A percentile compares a stretch with the other conserved stretches of the same genome.
These are phyloP conservation scores for Diplogasteroides magnus DNA, from an alignment of 1,140 invertebrate species.

Conservation along the genomic window DNA sequence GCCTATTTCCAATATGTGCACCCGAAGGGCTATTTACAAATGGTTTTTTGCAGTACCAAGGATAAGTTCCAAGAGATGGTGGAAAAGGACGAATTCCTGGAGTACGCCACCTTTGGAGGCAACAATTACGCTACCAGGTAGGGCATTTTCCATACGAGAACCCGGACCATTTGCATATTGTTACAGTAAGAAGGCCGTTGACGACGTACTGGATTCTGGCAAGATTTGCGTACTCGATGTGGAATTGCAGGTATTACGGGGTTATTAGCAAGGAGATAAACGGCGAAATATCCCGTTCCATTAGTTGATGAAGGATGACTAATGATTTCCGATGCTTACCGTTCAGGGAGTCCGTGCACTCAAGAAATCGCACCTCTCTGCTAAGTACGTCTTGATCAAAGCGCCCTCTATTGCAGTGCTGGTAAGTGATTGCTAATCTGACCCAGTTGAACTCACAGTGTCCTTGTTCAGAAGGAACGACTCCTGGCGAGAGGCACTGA, in stretches of 20 bases:
- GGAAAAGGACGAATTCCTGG: constrained; percentile 78
- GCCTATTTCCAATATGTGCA: too few species aligned
- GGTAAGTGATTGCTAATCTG: constrained; percentile 52
- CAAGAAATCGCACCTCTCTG: constrained; percentile 74
- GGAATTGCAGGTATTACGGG: constrained; percentile 70
- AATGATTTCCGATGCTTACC: too few species aligned
- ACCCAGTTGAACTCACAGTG: too few species aligned
- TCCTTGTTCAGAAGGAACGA: constrained; percentile 66
- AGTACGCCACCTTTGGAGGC: constrained; percentile 81
- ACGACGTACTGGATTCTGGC: constrained; percentile 71
- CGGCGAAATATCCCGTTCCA: too few species aligned
- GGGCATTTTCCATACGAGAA: not conserved
- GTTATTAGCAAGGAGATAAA: too few species aligned
- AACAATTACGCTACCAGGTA: constrained; percentile 94
- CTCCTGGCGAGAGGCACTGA: constrained; percentile 77
- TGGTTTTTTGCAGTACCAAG: constrained; percentile 57
- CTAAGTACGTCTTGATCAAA: constrained; percentile 83
- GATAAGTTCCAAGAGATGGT: constrained; percentile 73
- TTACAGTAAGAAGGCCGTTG: constrained; percentile 76
- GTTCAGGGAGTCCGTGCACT: constrained; percentile 85
- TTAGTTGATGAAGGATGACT: too few species aligned
- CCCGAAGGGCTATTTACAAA: too few species aligned
- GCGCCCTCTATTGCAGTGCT: constrained; percentile 75
- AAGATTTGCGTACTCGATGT: constrained; percentile 91
- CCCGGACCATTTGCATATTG: not conserved